phyloP scores from a whole-genome alignment of 2,797 vertebrate species.

The Selene dorsalis region DNA sequence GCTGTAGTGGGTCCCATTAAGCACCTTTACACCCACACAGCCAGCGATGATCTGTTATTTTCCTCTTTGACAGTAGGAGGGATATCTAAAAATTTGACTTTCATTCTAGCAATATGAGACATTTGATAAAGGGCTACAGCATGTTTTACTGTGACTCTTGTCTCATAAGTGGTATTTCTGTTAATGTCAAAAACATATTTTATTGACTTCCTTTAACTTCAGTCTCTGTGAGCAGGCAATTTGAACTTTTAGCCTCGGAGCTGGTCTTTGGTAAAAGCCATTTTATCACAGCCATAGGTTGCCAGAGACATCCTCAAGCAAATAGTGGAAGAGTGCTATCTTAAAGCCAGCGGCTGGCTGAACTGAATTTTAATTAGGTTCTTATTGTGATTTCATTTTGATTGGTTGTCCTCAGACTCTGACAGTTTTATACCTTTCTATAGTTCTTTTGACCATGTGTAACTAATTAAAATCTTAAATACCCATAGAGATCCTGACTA shows the following conservation, averaged over 20 bases:
- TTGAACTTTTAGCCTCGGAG: background rate
- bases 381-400: background rate
- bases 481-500: too few species aligned
- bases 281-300: background rate
- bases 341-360: background rate
- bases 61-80: too few species aligned
- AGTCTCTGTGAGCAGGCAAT: background rate
- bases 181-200: background rate
- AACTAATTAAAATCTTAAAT: too few species aligned
- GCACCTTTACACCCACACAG: constrained; percentile 1
- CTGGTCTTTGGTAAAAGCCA: background rate
- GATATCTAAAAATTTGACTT: too few species aligned
- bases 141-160: background rate
- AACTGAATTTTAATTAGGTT: background rate
- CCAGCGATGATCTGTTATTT: background rate
- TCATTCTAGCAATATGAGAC: background rate
- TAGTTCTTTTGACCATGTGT: too few species aligned
- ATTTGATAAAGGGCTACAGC: background rate
- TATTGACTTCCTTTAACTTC: background rate
- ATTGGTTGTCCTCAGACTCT: background rate
- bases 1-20: background rate
- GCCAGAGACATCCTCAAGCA: background rate
- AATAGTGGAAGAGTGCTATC: background rate
- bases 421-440: background rate
- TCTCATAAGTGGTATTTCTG: background rate